Evolutionary conservation across 2,797 vertebrate species (phyloP), one percentile per base, ranked within the genome.

Genomic region (Australoheros facetus): DNA sequence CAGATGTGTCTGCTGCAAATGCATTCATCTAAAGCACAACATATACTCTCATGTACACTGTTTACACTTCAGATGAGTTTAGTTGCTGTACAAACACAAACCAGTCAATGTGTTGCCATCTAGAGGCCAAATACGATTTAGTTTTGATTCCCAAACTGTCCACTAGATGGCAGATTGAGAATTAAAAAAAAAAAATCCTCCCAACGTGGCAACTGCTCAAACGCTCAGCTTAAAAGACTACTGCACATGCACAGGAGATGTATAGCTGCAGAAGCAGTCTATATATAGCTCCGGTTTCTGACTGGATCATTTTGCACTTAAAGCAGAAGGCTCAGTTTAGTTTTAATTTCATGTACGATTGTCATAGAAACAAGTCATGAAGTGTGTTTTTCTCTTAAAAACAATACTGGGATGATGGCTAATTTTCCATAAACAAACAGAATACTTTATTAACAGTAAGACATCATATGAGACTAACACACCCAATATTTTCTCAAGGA

Each of bases 131-230:
- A 73, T 19, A 7, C 7, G 13, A 0, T 58, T 48, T 57, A 48
- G 30, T 54, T 70, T 45, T 48, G 14, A 28, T 82, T 80, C 56
- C 19, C 5, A 48, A 34, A 55, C 3, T 5, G 23, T 30, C 86
- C 93, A 89, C 85, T 84, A 87, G 93, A 80, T 88, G 91, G 91
- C 69, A 57, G 53, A 37, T 82, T 80, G 8, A 69, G 23, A 56
- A 51, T 54, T 7, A 11, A 37, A 37, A 37, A 37, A 34, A 34
- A 48, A 59, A 23, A 7, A 13, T 9, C 32, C 12, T 72, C 84
- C 58, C 87, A 87, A 92, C 86, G 84, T 94, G 91, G 90, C 91
- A 89, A 8, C 60, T 48, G 59, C 60, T 42, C 58, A 75, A 57
- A 23, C 16, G 58, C 39, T 83, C 30, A 58, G 48, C 57, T 42